These are phyloP conservation scores for Pantherophis alleghaniensis DNA, from an alignment of 2,797 vertebrate species.

Conservation along the genomic window DNA sequence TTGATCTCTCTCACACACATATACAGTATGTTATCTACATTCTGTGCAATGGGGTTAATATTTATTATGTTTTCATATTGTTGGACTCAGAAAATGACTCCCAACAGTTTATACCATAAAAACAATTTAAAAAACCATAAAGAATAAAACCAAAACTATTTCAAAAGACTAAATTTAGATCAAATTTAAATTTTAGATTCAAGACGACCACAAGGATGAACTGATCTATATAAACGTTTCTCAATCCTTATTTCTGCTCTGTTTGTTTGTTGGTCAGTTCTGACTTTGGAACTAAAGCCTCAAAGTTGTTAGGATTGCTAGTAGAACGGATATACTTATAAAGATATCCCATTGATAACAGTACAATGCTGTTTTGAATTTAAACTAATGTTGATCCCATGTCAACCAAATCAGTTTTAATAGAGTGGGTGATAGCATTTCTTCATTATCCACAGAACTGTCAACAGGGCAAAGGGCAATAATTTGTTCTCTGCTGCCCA, in stretches of 20 bases:
- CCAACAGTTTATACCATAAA: not conserved
- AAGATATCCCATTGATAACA: not conserved
- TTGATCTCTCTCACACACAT: not conserved
- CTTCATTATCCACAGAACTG: not conserved
- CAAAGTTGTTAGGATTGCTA: not conserved
- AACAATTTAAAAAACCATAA: not conserved
- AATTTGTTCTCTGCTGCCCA: not conserved
- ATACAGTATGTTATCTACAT: not conserved
- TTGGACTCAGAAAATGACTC: not conserved
- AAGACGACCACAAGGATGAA: not conserved
- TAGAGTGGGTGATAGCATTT: not conserved
- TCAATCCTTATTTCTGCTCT: not conserved
- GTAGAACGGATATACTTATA: not conserved
- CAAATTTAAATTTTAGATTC: not conserved
- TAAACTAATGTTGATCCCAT: not conserved
- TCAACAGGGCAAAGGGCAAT: not conserved
- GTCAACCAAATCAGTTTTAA: not conserved
- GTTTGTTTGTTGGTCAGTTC: not conserved
- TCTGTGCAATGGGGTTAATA: not conserved
- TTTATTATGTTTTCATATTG: not conserved
- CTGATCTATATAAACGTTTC: not conserved
- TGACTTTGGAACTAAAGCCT: not conserved
- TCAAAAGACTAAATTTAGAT: not conserved
- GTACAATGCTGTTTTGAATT: not conserved
- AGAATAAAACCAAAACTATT: not conserved